A percentile compares a stretch with the other conserved stretches of the same genome.
phyloP scores from a whole-genome alignment of 2,113 vertebrate species.

The Megaptera novaeangliae region DNA sequence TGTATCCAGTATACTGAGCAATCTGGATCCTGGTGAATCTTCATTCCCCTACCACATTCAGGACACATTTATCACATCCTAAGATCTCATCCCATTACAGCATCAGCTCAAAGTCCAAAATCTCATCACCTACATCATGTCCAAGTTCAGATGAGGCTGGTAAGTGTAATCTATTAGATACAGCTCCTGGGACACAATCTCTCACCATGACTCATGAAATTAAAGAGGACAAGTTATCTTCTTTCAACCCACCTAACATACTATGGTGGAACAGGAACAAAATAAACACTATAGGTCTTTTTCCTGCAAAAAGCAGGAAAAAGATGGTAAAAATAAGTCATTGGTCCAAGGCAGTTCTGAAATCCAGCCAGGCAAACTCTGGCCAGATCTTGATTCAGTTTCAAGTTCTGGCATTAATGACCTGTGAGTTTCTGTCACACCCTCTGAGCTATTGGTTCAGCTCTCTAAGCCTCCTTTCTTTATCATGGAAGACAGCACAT shows the following conservation, averaged over 20 bases:
- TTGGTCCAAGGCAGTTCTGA: background rate
- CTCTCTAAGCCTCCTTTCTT: background rate
- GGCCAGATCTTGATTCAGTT: background rate
- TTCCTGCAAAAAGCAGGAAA: background rate
- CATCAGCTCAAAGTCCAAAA: background rate
- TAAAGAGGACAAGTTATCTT: background rate
- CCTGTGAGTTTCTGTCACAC: background rate
- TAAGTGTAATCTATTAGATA: background rate
- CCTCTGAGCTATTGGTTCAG: background rate
- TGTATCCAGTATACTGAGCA: background rate
- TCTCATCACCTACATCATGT: background rate
- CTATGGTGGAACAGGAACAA: background rate
- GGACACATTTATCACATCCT: background rate
- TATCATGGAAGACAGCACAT: background rate
- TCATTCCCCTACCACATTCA: background rate
- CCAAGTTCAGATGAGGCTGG: background rate
- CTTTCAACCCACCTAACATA: background rate
- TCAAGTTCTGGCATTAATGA: background rate
- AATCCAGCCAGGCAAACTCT: background rate
- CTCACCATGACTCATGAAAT: background rate
- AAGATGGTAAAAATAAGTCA: background rate
- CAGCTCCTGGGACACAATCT: background rate
- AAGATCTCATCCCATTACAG: background rate
- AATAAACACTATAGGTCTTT: background rate
- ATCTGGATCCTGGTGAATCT: background rate